A percentile compares a stretch with the other conserved stretches of the same genome.
phyloP scores from a whole-genome alignment of 2,888 invertebrate genomes.

The Zaprionus lineosus region DNA sequence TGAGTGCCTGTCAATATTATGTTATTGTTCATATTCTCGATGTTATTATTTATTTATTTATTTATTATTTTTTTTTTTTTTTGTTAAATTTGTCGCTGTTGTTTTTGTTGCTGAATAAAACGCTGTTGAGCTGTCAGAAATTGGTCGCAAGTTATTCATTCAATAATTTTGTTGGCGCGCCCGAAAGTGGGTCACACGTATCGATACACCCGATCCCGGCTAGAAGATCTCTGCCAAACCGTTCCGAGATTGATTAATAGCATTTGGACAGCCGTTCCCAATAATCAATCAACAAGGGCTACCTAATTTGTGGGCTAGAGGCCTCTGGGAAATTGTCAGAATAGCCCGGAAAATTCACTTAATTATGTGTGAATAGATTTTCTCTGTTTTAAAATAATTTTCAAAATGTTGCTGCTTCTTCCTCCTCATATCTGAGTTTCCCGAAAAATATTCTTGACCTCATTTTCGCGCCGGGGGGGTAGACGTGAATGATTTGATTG shows the following conservation, averaged over 20 bases:
- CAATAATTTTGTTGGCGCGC: conserved; percentile 62
- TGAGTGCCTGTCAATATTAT: conserved; percentile 72
- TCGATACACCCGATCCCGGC: too few relatives aligned
- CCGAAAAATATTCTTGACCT: conserved; percentile 3
- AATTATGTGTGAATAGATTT: conserved; percentile 50
- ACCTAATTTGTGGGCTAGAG: conserved; percentile 49
- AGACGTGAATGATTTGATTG: conserved; percentile 19
- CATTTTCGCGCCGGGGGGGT: conserved; percentile 14
- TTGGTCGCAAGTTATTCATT: conserved; percentile 57
- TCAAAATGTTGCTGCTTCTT: background rate
- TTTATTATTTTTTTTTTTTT: too few relatives aligned
- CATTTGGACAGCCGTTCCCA: conserved; percentile 21
- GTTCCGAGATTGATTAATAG: conserved; percentile 28
- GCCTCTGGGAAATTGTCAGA: background rate
- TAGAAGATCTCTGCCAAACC: too few relatives aligned
- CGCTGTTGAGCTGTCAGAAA: conserved; percentile 59
- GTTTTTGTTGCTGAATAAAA: conserved; percentile 40
- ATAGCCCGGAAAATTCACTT: conserved; percentile 24
- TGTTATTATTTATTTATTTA: conserved; percentile 18
- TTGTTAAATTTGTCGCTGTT: too few relatives aligned
- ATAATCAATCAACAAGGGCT: conserved; percentile 63
- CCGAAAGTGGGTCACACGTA: conserved; percentile 59
- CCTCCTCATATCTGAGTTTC: too few relatives aligned
- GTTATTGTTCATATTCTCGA: conserved; percentile 11
- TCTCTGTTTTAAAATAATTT: conserved; percentile 1